A percentile compares a stretch with the other conserved stretches of the same genome.
These are phyloP conservation scores for Hypselothyrea guttata DNA, from an alignment of 2,888 invertebrate species.

Conservation along the genomic window DNA sequence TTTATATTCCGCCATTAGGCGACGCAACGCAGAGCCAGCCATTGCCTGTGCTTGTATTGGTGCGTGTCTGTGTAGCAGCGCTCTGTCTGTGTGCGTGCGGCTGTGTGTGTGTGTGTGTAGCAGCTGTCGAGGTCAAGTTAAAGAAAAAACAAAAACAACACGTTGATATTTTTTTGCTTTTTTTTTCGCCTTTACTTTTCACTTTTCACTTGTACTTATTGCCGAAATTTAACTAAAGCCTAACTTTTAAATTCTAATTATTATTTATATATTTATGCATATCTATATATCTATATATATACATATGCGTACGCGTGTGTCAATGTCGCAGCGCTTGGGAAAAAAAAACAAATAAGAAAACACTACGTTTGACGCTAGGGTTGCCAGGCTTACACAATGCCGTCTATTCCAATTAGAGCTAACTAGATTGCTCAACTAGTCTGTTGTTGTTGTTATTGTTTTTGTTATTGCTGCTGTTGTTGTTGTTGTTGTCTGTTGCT, in stretches of 20 bases:
- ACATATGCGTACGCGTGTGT: conserved; percentile 41
- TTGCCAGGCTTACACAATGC: conserved; percentile 25
- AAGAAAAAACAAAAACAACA: conserved; percentile 29
- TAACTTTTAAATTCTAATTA: too few species aligned
- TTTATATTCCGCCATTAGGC: conserved; percentile 95
- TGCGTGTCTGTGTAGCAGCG: conserved; percentile 20
- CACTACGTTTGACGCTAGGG: conserved; percentile 29
- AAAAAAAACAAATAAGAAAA: conserved; percentile 55
- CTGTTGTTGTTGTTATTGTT: too few species aligned
- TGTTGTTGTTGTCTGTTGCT: too few species aligned
- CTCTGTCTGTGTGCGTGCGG: conserved; percentile 20
- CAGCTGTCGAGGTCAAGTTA: conserved; percentile 49
- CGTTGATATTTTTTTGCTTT: conserved; percentile 41
- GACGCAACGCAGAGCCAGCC: conserved; percentile 92
- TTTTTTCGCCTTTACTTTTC: too few species aligned
- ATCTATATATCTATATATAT: conserved; percentile 2
- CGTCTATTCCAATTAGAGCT: not conserved
- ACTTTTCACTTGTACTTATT: too few species aligned
- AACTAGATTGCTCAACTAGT: too few species aligned
- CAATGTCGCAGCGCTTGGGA: conserved; percentile 52
- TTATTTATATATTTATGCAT: conserved; percentile 1
- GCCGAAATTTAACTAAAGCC: too few species aligned
- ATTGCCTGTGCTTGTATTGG: conserved; percentile 81
- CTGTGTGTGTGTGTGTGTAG: conserved; percentile 24
- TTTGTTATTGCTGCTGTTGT: too few species aligned